These are phyloP conservation scores for Leptodactylus fallax DNA, from an alignment of 2,797 vertebrate species.

Conservation along the genomic window DNA sequence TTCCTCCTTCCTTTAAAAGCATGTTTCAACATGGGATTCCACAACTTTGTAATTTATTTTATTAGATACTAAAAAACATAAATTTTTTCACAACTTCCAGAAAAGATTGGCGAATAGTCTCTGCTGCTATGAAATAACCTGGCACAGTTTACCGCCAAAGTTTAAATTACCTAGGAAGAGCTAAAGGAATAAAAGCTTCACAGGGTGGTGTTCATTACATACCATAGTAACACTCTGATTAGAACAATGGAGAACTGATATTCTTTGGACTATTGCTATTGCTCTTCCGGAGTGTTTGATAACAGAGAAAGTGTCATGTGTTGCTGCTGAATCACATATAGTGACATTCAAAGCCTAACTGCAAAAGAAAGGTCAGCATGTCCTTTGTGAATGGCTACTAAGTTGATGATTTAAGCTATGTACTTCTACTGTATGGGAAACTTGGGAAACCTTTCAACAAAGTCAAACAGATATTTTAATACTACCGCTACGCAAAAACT, in stretches of 20 bases:
- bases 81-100: not conserved
- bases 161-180: constrained; percentile 5
- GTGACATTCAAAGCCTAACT: constrained; percentile 18
- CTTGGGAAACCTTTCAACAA: too few relatives aligned
- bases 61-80: not conserved
- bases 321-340: constrained; percentile 11
- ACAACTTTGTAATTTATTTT: not conserved
- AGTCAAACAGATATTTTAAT: too few relatives aligned
- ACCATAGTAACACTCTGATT: constrained; percentile 18
- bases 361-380: not conserved
- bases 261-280: not conserved
- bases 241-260: constrained; percentile 56
- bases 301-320: constrained; percentile 28
- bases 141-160: not conserved
- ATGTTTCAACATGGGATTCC: not conserved
- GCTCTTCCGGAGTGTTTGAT: constrained; percentile 31
- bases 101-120: not conserved
- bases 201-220: constrained; percentile 38
- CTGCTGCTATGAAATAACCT: not conserved
- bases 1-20: not conserved
- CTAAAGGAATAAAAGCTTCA: not conserved
- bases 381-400: not conserved
- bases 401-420: not conserved
- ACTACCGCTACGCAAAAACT: too few relatives aligned
- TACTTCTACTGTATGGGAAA: too few relatives aligned